phyloP scores from a whole-genome alignment of 1,140 invertebrate species.

The Coelopa frigida region DNA sequence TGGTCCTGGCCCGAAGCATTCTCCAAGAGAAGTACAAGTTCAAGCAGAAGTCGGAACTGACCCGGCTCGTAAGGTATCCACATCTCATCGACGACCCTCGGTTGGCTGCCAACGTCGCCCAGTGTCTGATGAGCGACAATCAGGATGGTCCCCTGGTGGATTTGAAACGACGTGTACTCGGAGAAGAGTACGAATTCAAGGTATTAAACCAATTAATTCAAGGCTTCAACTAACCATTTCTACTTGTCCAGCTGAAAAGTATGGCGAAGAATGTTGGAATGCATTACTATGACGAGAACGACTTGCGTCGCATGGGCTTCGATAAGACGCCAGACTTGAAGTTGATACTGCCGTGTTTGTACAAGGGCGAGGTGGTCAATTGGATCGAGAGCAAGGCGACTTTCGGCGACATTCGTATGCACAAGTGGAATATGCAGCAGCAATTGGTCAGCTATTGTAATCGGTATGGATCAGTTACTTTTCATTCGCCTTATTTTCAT shows the following conservation, averaged over 20 bases:
- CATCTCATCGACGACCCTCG: slow-evolving; percentile 56
- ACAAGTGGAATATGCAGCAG: slow-evolving; percentile 76
- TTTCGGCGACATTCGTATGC: slow-evolving; percentile 78
- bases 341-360: slow-evolving; percentile 79
- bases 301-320: slow-evolving; percentile 72
- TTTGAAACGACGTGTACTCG: slow-evolving; percentile 62
- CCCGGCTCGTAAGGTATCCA: slow-evolving; percentile 57
- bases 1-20: slow-evolving; percentile 58
- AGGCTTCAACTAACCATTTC: not conserved
- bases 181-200: slow-evolving; percentile 67
- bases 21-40: slow-evolving; percentile 52
- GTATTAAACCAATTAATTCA: slow-evolving; percentile 4
- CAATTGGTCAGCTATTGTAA: slow-evolving; percentile 90
- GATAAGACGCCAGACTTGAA: slow-evolving; percentile 95
- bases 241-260: slow-evolving; percentile 48
- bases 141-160: slow-evolving; percentile 66
- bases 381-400: slow-evolving; percentile 96
- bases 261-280: slow-evolving; percentile 54
- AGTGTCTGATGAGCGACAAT: slow-evolving; percentile 58
- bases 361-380: slow-evolving; percentile 80
- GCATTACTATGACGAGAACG: slow-evolving; percentile 72
- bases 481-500: slow-evolving; percentile 1
- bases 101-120: slow-evolving; percentile 59
- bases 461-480: slow-evolving; percentile 49
- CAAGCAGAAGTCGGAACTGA: slow-evolving; percentile 44